A percentile compares a stretch with the other conserved stretches of the same genome.
Evolutionary conservation across 1,140 invertebrate genomes (phyloP).

Genomic region (Pseudomyrmex dendroicus): DNA sequence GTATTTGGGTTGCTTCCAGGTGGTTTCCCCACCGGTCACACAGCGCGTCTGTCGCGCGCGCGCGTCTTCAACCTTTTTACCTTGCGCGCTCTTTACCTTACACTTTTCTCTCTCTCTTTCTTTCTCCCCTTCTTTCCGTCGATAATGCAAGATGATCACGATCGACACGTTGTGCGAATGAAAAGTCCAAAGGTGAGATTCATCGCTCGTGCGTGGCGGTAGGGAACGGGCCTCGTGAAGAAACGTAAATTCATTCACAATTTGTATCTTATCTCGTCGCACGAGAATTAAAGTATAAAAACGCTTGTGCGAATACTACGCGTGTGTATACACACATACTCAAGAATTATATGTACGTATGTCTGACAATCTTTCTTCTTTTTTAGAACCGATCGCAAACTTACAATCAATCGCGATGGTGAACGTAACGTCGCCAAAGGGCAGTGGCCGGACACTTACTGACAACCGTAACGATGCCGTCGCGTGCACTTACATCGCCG

Average conservation of each 20-base stretch:
- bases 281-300: neutral
- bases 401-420: neutral
- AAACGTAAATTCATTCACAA: conserved; percentile 2
- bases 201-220: conserved; percentile 6
- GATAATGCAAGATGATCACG: conserved; percentile 31
- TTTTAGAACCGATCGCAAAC: too few species aligned
- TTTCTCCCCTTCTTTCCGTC: conserved; percentile 1
- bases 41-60: neutral
- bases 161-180: neutral
- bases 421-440: conserved; percentile 7
- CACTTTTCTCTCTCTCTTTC: neutral
- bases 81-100: neutral
- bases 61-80: too few species aligned
- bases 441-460: conserved; percentile 27
- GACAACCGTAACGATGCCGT: conserved; percentile 48
- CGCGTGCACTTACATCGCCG: conserved; percentile 58
- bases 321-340: too few species aligned
- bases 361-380: too few species aligned
- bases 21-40: neutral
- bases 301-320: too few species aligned
- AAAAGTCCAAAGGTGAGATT: conserved; percentile 7
- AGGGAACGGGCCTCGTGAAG: neutral
- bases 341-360: too few species aligned
- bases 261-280: neutral
- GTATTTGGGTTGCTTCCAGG: neutral